Evolutionary conservation across 2,797 vertebrate genomes (phyloP), one percentile per base, ranked within the genome.

Genomic region (Peromyscus melanophrys): DNA sequence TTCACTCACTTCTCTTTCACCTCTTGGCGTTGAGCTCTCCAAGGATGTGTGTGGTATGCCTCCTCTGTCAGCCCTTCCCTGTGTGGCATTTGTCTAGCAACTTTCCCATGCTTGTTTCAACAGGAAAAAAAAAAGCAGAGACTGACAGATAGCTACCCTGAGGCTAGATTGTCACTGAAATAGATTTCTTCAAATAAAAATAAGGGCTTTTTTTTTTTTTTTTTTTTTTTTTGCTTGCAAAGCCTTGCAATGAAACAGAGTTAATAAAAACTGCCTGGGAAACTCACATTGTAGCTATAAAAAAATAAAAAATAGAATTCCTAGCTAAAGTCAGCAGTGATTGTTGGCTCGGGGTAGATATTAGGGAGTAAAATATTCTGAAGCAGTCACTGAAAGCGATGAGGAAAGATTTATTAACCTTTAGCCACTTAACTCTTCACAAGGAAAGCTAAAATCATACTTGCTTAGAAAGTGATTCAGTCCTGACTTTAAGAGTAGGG

Each of bases 121-220:
- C 93, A 97, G 90, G 71, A 98, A 98, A 78, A 52, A 96, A 98
- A 98, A 98, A 98, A 82, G 96, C 57, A 92, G 95, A 98, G 98
- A 98, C 61, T 97, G 98, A 98, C 97, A 97, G 97, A 98, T 98
- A 98, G 97, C 98, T 99, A 98, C 98, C 98, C 98, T 84, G 98
- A 98, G 98, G 97, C 99, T 98, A 98, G 97, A 98, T 80, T 98
- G 98, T 98, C 98, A 98, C 98, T 97, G 98, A 98, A 99, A 99
- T 98, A 98, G 98, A 98, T 98, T 99, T 99, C 97, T 98, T 97
- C 98, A 98, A 98, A 98, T 99, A 98, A 98, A 98, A 98, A 99
- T 98, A 90, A 98, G 98, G 97, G 93, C 97, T 43, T 97, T 98
- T 98, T 96, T 98, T 98, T 95, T 46, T 34, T 98, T 98, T 98